A percentile compares a stretch with the other conserved stretches of the same genome.
These are phyloP conservation scores for Grus americana DNA, from an alignment of 2,113 vertebrate genomes.

Conservation along the genomic window DNA sequence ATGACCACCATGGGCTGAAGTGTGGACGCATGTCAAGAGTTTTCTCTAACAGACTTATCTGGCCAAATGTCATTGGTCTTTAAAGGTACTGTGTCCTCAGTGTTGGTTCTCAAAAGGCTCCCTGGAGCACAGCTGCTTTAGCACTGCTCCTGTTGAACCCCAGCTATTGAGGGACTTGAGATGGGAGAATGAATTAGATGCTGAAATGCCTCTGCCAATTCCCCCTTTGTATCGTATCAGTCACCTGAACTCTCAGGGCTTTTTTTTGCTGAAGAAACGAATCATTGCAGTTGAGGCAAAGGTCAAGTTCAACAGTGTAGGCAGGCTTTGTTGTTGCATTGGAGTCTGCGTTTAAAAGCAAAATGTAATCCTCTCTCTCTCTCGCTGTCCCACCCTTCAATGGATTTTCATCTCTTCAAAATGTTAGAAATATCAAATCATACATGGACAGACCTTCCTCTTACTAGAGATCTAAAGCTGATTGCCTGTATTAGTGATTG, in stretches of 20 bases:
- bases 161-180: not conserved
- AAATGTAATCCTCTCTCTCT: not conserved
- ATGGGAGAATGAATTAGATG: not conserved
- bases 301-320: not conserved
- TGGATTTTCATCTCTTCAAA: not conserved
- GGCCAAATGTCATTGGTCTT: not conserved
- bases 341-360: not conserved
- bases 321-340: not conserved
- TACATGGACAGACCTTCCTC: not conserved
- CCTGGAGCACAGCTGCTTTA: not conserved
- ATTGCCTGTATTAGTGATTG: not conserved
- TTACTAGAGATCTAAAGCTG: not conserved
- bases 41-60: not conserved
- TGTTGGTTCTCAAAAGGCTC: not conserved
- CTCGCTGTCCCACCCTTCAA: not conserved
- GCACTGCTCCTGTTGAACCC: not conserved
- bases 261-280: not conserved
- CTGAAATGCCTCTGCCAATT: not conserved
- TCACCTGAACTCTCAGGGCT: not conserved
- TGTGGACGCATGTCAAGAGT: fast-evolving
- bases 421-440: not conserved
- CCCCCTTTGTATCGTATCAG: fast-evolving
- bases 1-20: not conserved
- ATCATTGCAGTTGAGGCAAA: not conserved
- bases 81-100: not conserved